Conservation (phyloP, 2,113 vertebrate genomes). For the Chlorodrepanis virens region DNA sequence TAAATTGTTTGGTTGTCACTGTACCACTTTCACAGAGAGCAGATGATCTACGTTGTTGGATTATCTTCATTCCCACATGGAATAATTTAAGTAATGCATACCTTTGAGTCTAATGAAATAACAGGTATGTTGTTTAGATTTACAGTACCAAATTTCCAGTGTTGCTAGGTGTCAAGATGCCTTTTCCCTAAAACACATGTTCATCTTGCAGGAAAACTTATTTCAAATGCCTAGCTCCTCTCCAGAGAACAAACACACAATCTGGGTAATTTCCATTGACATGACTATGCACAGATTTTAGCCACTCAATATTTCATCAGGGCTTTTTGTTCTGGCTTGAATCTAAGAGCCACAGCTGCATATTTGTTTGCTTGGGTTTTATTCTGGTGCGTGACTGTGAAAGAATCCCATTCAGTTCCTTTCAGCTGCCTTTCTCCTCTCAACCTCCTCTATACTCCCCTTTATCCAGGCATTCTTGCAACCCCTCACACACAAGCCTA, state of each 20-base stretch:
- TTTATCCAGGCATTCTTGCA: neutral
- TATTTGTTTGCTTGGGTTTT: constrained; percentile 66
- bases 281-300: constrained; percentile 58
- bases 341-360: constrained; percentile 65
- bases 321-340: constrained; percentile 65
- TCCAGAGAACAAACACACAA: constrained; percentile 41
- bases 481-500: neutral
- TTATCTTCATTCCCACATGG: neutral
- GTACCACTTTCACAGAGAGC: neutral
- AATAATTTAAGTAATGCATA: neutral
- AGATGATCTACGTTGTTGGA: neutral
- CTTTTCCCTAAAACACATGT: neutral
- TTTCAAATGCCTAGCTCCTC: constrained; percentile 47
- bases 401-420: constrained; percentile 46
- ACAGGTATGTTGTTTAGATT: neutral
- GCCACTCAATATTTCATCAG: constrained; percentile 69
- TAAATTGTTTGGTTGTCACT: neutral
- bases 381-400: constrained; percentile 48
- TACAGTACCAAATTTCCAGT: neutral
- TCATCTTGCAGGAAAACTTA: constrained; percentile 22
- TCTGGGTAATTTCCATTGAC: constrained; percentile 63
- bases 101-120: neutral
- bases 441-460: neutral
- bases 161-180: constrained; percentile 8
- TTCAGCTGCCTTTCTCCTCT: constrained; percentile 34